Evolutionary conservation across 2,888 invertebrate genomes (phyloP), one percentile per base, ranked within the genome.

Genomic region (Cybosia mesomella): DNA sequence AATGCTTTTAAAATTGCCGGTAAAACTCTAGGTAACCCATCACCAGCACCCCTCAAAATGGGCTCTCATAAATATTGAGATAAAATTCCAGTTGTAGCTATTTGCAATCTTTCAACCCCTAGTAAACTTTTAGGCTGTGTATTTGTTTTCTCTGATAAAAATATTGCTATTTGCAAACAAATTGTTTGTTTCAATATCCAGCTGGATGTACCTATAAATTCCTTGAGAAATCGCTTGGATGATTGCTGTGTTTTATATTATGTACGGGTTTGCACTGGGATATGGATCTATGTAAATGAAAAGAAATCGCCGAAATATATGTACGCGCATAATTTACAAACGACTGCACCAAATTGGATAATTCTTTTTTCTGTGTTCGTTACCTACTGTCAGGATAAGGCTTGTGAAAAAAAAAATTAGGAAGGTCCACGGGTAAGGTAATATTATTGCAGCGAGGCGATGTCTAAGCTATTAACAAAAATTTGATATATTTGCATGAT

Each of bases 1-100:
- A 43, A 9, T 59, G 18, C 61, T 59, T 74, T 66, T 53, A 64
- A 66, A 67, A 43, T 59, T 34, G n/a, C n/a, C n/a, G 65, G 66
- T 69, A 67, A 74, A 69, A 66, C 70, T 72, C 64, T 53, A 13
- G 66, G 58, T 61, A 70, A 77, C 74, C 76, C 81, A 84, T 83
- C 75, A 79, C 74, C 67, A 70, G 53, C 66, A 67, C 73, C 79
- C 73, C 76, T 78, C 67, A 72, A 68, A 72, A 73, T 70, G 68
- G 76, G 78, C 66, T 80, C 85, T 84, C 85, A 83, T 87, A 86
- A 87, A 87, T 87, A 87, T 87, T 84, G 83, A 85, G 84, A 86
- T 83, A 79, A 82, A 84, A 81, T 81, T 80, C 69, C 75, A 75
- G 79, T 69, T 72, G 72, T 79, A 77, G 71, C 71, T 76, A 75